These are phyloP conservation scores for Nemotelus pantherinus DNA, from an alignment of 2,888 invertebrate species.

Conservation along the genomic window DNA sequence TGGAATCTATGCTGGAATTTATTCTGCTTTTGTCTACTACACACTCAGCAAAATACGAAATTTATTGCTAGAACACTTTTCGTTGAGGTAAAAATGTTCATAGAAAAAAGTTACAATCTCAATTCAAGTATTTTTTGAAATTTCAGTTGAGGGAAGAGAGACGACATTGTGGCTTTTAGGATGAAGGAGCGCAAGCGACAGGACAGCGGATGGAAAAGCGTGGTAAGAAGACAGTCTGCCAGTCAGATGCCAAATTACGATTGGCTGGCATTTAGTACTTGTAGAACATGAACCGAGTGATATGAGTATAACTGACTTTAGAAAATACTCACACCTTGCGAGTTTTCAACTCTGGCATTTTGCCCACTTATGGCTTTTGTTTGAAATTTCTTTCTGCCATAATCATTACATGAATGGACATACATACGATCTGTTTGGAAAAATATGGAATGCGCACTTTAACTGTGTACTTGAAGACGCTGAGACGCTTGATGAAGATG, in stretches of 20 bases:
- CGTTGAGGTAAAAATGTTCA: constrained; percentile 21
- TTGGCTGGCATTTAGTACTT: too few species aligned
- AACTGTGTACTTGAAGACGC: too few species aligned
- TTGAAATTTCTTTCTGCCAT: too few species aligned
- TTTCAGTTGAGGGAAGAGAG: not conserved
- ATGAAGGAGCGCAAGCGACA: not conserved
- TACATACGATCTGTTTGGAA: too few species aligned
- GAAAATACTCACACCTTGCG: too few species aligned
- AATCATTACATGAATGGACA: too few species aligned
- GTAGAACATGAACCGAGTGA: too few species aligned
- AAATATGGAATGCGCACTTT: too few species aligned
- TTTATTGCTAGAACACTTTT: constrained; percentile 41
- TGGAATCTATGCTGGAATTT: not conserved
- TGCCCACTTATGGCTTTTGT: too few species aligned
- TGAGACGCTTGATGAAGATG: too few species aligned
- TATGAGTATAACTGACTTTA: too few species aligned
- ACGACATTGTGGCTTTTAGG: not conserved
- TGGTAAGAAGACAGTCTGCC: not conserved
- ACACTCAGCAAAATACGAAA: constrained; percentile 22
- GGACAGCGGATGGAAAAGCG: not conserved
- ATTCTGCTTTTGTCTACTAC: constrained; percentile 29
- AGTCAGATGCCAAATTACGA: not conserved
- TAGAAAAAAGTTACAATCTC: not conserved
- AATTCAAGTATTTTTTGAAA: not conserved
- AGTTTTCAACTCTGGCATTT: too few species aligned